Percentiles rank a stretch among this genome's conserved stretches.
These are phyloP conservation scores for Carduelis carduelis DNA, from an alignment of 2,797 vertebrate genomes.

Conservation along the genomic window DNA sequence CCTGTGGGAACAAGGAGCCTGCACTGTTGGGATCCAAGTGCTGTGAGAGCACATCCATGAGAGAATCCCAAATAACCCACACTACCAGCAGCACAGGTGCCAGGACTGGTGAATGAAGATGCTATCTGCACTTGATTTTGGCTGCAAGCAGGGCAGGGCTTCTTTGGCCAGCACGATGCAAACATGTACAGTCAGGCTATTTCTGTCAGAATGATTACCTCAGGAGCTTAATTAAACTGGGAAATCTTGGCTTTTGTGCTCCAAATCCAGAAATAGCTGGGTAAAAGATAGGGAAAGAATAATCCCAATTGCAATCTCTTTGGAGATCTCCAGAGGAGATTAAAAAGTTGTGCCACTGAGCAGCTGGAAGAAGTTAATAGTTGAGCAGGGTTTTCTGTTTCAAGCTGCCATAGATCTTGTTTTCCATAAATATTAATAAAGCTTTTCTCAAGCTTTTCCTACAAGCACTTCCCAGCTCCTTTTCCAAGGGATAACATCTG, in stretches of 20 bases:
- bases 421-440: background rate
- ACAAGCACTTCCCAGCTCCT: background rate
- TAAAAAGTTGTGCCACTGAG: background rate
- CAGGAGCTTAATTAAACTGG: slow-evolving; percentile 42
- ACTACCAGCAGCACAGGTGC: background rate
- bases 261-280: background rate
- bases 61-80: background rate
- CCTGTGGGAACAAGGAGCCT: background rate
- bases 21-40: background rate
- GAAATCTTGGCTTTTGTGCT: slow-evolving; percentile 24
- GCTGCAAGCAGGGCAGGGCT: background rate
- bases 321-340: background rate
- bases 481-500: slow-evolving; percentile 1
- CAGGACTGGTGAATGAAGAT: background rate
- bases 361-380: background rate
- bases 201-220: slow-evolving; percentile 7
- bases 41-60: background rate
- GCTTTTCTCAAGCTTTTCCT: background rate
- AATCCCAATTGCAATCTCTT: background rate
- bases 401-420: background rate
- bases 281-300: background rate
- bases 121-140: slow-evolving; percentile 1
- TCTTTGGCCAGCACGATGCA: background rate
- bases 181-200: background rate
- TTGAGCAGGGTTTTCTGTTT: background rate